Base-by-base conservation (phyloP, 2,797 vertebrate species). In the Lacerta bilineata region DNA sequence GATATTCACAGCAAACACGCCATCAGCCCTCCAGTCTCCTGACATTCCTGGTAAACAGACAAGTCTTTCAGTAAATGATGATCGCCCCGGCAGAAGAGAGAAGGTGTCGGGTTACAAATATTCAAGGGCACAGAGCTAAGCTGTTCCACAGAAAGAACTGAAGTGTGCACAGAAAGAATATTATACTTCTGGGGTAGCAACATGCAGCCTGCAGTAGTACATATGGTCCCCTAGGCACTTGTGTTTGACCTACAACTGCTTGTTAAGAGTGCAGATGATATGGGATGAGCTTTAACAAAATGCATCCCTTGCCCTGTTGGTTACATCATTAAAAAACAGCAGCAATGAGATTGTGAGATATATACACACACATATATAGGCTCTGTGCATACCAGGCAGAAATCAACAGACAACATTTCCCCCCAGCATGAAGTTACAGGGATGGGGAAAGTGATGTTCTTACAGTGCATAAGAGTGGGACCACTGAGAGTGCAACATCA, bases 1-100 rank as follows among this genome's bases (percentile, higher is more conserved):
- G 89, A 94, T 96, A 95, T 93, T 96, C 93, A 94, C 92, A 94
- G 95, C 95, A 97, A 96, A 96, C 94, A 96, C 93, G 90, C 96
- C 91, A 94, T 95, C 94, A 86, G 86, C 94, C 79, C 84, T 85
- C 64, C 46, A 77, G 71, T 95, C 95, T 95, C 91, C 93, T 96
- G 96, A 94, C 94, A 92, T 94, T 96, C 91, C 59, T 89, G 91
- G 94, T 95, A 97, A 96, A 96, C 93, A 96, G 95, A 95, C 91
- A 91, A 95, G 94, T 93, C 93, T 96, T 95, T 95, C 18, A 87
- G 95, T 96, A 96, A 96, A 96, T 95, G 96, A 94, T 95, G 96
- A 2, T 93, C 93, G 87, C 90, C 94, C 92, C 91, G 83, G 94
- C 79, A 94, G 92, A 93, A 93, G 79, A 91, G 89, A 93, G 95